phyloP scores from a whole-genome alignment of 1,140 invertebrate species.

The Bombyx mandarina region DNA sequence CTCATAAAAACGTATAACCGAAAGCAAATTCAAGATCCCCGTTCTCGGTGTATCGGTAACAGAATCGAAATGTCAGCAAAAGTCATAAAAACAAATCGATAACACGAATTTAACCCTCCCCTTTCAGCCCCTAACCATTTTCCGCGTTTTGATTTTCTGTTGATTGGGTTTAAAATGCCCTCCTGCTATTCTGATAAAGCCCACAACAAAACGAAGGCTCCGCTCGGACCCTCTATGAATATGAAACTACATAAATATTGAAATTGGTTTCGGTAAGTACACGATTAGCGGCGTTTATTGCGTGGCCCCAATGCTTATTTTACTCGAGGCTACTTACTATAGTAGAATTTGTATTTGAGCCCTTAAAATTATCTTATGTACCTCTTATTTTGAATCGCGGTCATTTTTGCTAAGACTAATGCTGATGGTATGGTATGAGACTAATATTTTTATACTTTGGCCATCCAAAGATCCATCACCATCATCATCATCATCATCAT shows the following conservation, averaged over 20 bases:
- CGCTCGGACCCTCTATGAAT: slow-evolving; percentile 26
- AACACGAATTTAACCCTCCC: slow-evolving; percentile 61
- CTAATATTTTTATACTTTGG: no score
- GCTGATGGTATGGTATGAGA: no score
- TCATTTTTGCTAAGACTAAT: no score
- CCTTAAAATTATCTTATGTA: not conserved
- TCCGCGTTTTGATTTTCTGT: slow-evolving; percentile 64
- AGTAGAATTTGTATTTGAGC: not conserved
- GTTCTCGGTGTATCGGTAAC: slow-evolving; percentile 25
- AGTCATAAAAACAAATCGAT: slow-evolving; percentile 64
- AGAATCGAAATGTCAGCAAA: slow-evolving; percentile 51
- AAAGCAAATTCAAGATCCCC: not conserved
- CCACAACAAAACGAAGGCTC: slow-evolving; percentile 28
- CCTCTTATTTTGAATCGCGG: no score
- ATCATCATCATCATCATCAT: no score
- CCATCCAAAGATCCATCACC: no score
- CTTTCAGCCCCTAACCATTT: slow-evolving; percentile 56
- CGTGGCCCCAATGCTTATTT: not conserved
- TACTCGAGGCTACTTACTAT: not conserved
- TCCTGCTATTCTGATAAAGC: slow-evolving; percentile 49
- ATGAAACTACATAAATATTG: slow-evolving; percentile 17
- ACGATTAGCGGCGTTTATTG: slow-evolving; percentile 1
- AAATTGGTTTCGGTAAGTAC: not conserved
- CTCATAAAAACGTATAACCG: no score
- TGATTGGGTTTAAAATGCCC: slow-evolving; percentile 49